These are phyloP conservation scores for Hozukius guyotensis DNA, from an alignment of 2,797 vertebrate species.

Conservation along the genomic window DNA sequence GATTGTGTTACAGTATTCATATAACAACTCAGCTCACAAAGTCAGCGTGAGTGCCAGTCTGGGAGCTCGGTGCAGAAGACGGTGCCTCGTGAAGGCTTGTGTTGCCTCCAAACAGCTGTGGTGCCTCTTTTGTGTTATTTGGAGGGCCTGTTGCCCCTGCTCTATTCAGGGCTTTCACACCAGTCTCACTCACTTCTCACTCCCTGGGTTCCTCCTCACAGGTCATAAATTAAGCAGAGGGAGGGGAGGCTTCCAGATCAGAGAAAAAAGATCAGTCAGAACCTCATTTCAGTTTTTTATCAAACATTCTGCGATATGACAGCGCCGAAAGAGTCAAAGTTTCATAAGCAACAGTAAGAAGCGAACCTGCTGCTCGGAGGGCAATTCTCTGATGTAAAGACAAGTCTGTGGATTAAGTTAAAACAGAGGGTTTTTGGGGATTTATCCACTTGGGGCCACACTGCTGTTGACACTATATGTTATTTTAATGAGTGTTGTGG, in stretches of 20 bases:
- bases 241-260: slow-evolving; percentile 66
- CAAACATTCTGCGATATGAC: slow-evolving; percentile 41
- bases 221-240: slow-evolving; percentile 84
- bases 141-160: slow-evolving; percentile 80
- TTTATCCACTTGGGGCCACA: slow-evolving; percentile 69
- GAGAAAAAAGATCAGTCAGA: slow-evolving; percentile 76
- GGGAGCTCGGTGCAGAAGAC: slow-evolving; percentile 56
- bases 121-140: slow-evolving; percentile 80
- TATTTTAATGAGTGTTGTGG: slow-evolving; percentile 82
- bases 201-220: slow-evolving; percentile 80
- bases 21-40: slow-evolving; percentile 39
- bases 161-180: slow-evolving; percentile 85
- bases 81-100: slow-evolving; percentile 64
- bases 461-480: slow-evolving; percentile 79
- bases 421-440: slow-evolving; percentile 58
- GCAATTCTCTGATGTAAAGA: slow-evolving; percentile 20
- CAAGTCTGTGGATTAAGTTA: slow-evolving; percentile 50
- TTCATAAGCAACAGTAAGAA: slow-evolving; percentile 1
- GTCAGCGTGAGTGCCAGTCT: slow-evolving; percentile 69
- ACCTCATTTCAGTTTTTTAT: slow-evolving; percentile 71
- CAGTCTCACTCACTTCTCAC: slow-evolving; percentile 85
- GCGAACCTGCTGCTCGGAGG: slow-evolving; percentile 3
- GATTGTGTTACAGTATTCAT: slow-evolving; percentile 53
- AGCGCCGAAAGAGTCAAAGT: slow-evolving; percentile 32
- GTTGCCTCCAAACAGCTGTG: slow-evolving; percentile 80